Evolutionary conservation across 1,140 invertebrate genomes (phyloP).

Genomic region (Eciton burchellii): DNA sequence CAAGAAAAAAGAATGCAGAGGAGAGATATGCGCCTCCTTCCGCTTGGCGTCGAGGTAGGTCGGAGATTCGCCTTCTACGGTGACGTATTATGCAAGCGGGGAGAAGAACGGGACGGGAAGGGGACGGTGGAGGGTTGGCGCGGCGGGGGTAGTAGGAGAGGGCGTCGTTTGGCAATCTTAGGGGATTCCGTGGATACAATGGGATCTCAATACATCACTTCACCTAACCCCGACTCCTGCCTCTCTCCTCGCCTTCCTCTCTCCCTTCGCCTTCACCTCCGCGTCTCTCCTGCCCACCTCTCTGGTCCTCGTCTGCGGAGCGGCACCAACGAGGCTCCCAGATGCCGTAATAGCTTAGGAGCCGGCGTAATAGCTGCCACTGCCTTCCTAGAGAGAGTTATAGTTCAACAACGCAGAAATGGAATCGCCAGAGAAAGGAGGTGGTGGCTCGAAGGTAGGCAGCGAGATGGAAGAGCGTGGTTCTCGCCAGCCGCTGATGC

Average conservation of each 20-base stretch:
- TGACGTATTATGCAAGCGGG: slow-evolving; percentile 80
- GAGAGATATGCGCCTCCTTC: slow-evolving; percentile 58
- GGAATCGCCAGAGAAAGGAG: slow-evolving; percentile 75
- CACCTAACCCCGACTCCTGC: slow-evolving; percentile 76
- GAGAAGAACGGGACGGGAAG: slow-evolving; percentile 56
- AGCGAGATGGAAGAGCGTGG: slow-evolving; percentile 30
- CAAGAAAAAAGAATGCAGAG: slow-evolving; percentile 60
- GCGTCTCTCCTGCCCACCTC: slow-evolving; percentile 39
- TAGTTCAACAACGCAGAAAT: slow-evolving; percentile 84
- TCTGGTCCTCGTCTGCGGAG: slow-evolving; percentile 35
- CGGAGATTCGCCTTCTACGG: slow-evolving; percentile 75
- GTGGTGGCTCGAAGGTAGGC: slow-evolving; percentile 2
- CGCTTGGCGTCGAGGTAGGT: slow-evolving; percentile 65
- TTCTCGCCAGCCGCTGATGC: slow-evolving; percentile 4
- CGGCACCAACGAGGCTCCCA: slow-evolving; percentile 74
- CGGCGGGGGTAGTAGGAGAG: slow-evolving; percentile 61
- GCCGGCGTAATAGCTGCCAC: slow-evolving; percentile 84
- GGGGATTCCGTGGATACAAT: slow-evolving; percentile 86
- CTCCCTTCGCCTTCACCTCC: slow-evolving; percentile 13
- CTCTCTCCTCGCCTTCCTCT: slow-evolving; percentile 31
- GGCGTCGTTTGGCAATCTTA: slow-evolving; percentile 85
- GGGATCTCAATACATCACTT: slow-evolving; percentile 86
- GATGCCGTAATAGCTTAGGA: slow-evolving; percentile 84
- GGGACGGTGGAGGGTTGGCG: slow-evolving; percentile 50
- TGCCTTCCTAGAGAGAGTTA: slow-evolving; percentile 81